Conservation (phyloP, 2,113 vertebrate species). For the Marmota monax region DNA sequence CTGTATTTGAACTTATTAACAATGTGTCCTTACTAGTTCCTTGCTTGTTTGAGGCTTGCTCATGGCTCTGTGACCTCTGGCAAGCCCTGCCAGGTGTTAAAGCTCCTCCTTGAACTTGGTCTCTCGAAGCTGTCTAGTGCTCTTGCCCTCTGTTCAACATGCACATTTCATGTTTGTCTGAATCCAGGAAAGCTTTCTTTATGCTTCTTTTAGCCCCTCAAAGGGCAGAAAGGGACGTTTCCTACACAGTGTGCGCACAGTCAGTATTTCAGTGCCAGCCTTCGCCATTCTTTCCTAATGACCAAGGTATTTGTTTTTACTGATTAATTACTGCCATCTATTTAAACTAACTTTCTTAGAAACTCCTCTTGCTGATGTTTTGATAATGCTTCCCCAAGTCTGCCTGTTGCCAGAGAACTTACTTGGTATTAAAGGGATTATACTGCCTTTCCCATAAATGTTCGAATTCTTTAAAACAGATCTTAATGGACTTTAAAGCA, state of each 20-base stretch:
- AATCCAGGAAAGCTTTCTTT: conserved; percentile 47
- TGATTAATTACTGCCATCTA: conserved; percentile 72
- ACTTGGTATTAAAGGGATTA: conserved; percentile 47
- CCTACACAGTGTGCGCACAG: neutral
- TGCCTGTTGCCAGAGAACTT: conserved; percentile 54
- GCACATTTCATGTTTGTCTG: neutral
- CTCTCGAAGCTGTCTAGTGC: neutral
- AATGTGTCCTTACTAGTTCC: neutral
- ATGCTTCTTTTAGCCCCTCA: conserved; percentile 48
- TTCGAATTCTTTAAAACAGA: conserved; percentile 58
- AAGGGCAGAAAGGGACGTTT: conserved; percentile 29
- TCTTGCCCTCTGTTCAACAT: neutral
- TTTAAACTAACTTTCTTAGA: conserved; percentile 75
- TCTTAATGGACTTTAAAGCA: conserved; percentile 34
- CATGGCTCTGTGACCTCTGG: neutral
- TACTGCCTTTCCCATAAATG: conserved; percentile 44
- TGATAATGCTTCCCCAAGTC: conserved; percentile 66
- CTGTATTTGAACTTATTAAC: neutral
- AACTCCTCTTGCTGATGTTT: conserved; percentile 59
- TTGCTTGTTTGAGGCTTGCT: neutral
- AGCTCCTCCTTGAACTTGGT: neutral
- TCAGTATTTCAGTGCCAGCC: neutral
- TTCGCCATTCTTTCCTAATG: conserved; percentile 58
- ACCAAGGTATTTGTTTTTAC: conserved; percentile 67
- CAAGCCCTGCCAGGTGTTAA: neutral